A percentile compares a stretch with the other conserved stretches of the same genome.
Evolutionary conservation across 2,113 vertebrate genomes (phyloP).

Genomic region (Zeus faber): DNA sequence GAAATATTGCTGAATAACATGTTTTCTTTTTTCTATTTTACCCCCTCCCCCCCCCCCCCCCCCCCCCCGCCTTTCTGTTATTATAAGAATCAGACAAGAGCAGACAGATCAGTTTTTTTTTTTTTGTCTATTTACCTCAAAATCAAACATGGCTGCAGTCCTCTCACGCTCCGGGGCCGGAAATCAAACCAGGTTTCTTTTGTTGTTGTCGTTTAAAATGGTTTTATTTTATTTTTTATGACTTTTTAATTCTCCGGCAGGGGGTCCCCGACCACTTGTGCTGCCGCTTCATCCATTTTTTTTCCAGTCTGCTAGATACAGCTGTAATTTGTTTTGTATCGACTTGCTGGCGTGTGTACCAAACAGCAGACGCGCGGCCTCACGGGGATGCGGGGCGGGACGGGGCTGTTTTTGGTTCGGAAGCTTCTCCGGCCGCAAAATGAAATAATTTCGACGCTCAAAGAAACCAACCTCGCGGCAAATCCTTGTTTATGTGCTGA

Average conservation of each 20-base stretch:
- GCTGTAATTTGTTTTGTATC: no score
- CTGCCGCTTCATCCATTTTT: no score
- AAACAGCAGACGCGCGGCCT: no score
- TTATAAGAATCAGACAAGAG: slow-evolving; percentile 63
- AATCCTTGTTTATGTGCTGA: background rate
- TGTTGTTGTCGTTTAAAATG: background rate
- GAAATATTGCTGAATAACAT: slow-evolving; percentile 72
- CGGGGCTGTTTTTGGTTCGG: no score
- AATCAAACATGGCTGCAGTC: slow-evolving; percentile 35
- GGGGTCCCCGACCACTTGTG: no score
- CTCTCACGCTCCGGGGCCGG: slow-evolving; percentile 14
- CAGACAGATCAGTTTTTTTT: slow-evolving; percentile 34
- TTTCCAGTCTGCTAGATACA: no score
- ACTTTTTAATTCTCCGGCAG: no score
- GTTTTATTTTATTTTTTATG: background rate
- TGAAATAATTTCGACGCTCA: no score
- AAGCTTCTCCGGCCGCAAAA: no score
- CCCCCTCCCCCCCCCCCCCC: slow-evolving; percentile 33
- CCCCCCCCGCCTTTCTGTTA: background rate
- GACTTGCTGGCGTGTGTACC: no score
- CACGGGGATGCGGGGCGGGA: no score
- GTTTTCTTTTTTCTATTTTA: slow-evolving; percentile 45
- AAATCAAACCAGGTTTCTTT: slow-evolving; percentile 37
- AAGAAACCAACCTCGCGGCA: background rate
- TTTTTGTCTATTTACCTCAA: slow-evolving; percentile 57